phyloP scores from a whole-genome alignment of 2,888 invertebrate genomes.

The Ectemnius lituratus region DNA sequence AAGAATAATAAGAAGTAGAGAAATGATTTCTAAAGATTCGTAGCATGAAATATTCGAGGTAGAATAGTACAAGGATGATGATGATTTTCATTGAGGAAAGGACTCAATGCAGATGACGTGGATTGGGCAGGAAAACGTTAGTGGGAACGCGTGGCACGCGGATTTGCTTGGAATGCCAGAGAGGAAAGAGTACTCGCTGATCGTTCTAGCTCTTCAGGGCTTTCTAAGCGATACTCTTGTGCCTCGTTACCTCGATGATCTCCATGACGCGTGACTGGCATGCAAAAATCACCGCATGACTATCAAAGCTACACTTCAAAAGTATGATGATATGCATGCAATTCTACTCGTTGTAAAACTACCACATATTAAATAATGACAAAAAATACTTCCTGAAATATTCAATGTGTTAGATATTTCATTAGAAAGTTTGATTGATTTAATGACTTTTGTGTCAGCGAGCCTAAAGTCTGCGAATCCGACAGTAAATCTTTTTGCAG shows the following conservation, averaged over 20 bases:
- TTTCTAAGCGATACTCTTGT: constrained; percentile 54
- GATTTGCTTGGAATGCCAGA: constrained; percentile 28
- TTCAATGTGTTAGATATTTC: too few species aligned
- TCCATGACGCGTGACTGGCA: constrained; percentile 66
- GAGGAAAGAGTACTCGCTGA: constrained; percentile 43
- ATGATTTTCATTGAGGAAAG: too few species aligned
- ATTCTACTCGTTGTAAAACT: background rate
- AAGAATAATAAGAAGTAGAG: too few species aligned
- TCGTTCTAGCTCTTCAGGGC: constrained; percentile 30
- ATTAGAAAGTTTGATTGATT: too few species aligned
- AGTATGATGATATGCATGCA: background rate
- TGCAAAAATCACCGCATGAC: constrained; percentile 58
- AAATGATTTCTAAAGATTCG: too few species aligned
- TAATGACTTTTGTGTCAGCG: too few species aligned
- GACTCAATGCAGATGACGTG: too few species aligned
- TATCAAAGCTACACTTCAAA: background rate
- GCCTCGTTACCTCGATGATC: constrained; percentile 64
- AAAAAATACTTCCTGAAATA: too few species aligned
- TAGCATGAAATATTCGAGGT: too few species aligned
- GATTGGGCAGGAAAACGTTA: background rate
- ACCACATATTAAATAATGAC: background rate
- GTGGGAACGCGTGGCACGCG: constrained; percentile 24
- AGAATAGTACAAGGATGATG: too few species aligned
- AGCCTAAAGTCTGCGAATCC: too few species aligned
- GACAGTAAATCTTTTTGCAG: too few species aligned